Conservation (phyloP, 2,113 vertebrate species). For the Barnardius zonarius region DNA sequence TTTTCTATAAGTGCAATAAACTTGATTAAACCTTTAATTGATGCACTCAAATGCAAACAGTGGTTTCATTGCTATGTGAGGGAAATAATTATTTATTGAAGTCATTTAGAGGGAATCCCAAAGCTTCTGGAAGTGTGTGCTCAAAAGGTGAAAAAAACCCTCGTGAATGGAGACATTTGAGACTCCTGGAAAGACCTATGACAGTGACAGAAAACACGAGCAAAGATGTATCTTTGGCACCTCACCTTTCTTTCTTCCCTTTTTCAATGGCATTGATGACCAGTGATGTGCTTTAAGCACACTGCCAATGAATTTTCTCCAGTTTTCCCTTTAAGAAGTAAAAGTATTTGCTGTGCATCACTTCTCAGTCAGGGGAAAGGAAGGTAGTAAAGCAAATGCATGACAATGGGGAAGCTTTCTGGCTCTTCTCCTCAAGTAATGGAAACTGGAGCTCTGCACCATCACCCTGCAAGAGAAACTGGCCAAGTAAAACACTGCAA, state of each 20-base stretch:
- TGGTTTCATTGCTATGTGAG: background rate
- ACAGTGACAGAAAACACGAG: background rate
- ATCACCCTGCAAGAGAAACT: background rate
- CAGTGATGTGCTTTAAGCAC: background rate
- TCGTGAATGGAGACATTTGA: background rate
- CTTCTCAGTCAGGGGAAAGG: background rate
- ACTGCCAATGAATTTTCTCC: background rate
- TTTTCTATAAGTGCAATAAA: background rate
- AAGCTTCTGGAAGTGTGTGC: background rate
- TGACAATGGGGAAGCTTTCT: background rate
- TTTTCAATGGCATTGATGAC: background rate
- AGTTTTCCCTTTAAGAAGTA: background rate
- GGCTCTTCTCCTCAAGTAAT: background rate
- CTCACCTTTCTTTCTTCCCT: background rate
- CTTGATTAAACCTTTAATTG: background rate
- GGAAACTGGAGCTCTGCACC: background rate
- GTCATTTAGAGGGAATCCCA: background rate
- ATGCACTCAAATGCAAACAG: background rate
- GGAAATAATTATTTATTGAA: background rate
- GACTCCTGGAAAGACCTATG: background rate
- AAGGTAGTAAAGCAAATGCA: background rate
- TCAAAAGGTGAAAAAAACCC: background rate
- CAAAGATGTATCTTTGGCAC: background rate
- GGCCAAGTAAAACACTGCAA: accelerated
- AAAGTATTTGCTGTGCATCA: background rate